Evolutionary conservation across 2,797 vertebrate genomes (phyloP), one percentile per base, ranked within the genome.

Genomic region (Lophius americanus): DNA sequence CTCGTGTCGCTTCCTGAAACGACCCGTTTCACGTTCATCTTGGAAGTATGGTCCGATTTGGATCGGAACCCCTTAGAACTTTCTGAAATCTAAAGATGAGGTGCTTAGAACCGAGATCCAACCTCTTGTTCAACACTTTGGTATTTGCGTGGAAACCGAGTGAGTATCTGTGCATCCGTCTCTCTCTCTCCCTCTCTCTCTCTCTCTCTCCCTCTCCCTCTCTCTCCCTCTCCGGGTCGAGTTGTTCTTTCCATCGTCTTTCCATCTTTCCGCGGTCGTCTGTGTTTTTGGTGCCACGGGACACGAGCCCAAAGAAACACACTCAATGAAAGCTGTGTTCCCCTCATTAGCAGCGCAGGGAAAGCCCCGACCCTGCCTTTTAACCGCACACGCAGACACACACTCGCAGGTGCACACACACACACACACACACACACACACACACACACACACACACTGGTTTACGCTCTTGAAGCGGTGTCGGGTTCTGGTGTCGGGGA

Each of bases 301-400:
- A 78, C 9, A 59, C 63, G 49, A 36, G 76, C 68, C 78, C 70
- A 64, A 49, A 76, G 76, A 55, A 79, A 80, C 79, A 73, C 76
- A 64, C 70, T 87, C 68, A 85, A 84, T 72, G 76, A 78, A 53
- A 66, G 70, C 88, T 88, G 84, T 88, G 86, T 88, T 90, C 81
- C 56, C 80, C 81, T 87, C 86, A 73, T 87, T 85, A 88, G 74
- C 77, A 46, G 75, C 14, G 3, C 9, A 39, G 82, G 82, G 84
- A 88, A 86, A 86, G 41, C 81, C 85, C 85, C 78, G 35, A 3
- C 23, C 23, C 23, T 23, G 23, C 23, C 23, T 23, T 23, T 23
- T 23, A 23, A 23, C 60, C 63, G 9, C 60, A 39, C 65, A 57
- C 64, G 50, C 65, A 48, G 60, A 58, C 39, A 50, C 60, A 55